Base-by-base conservation (phyloP, 2,888 invertebrate genomes). In the Nezara viridula region DNA sequence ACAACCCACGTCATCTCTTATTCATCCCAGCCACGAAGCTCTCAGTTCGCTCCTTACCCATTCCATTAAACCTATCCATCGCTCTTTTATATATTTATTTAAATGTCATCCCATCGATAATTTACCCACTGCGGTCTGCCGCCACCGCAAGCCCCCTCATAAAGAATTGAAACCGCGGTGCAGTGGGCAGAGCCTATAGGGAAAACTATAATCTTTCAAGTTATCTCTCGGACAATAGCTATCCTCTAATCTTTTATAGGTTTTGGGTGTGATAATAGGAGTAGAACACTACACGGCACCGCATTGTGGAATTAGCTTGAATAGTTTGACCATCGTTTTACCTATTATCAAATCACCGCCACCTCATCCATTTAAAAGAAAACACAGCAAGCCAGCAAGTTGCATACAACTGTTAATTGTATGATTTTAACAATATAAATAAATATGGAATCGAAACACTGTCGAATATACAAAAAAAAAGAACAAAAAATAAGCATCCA, bases 51-150 rank as follows among this genome's bases (percentile, higher is more conserved):
- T 47, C 12, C 81, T 81, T 81, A 81, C 44, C 44, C 44, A 44
- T 12, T n/a, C 81, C 14, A 81, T 81, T 44, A 81, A 47, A 40
- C 44, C 14, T 6, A 44, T n/a, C n/a, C 44, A 81, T n/a, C 44
- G 81, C 81, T n/a, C n/a, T 81, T 77, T 44, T 44, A 81, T 81
- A 7, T 44, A 81, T 81, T 44, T 81, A 40, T 81, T 81, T 81
- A 44, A 44, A 44, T 44, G n/a, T 60, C 21, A n/a, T 47, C n/a
- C n/a, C 44, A n/a, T 81, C 16, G 12, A 73, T 73, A 37, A 73
- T 73, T 73, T 7, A 37, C 7, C 1, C 19, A 0, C 2, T 37
- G 66, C 66, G 66, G 66, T 73, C 66, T 37, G 66, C 21, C 32
- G 66, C 37, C 66, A 19, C 1, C 37, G 0, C 37, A 37, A 0